Conservation (phyloP, 2,113 vertebrate species). For the Pogona vitticeps region DNA sequence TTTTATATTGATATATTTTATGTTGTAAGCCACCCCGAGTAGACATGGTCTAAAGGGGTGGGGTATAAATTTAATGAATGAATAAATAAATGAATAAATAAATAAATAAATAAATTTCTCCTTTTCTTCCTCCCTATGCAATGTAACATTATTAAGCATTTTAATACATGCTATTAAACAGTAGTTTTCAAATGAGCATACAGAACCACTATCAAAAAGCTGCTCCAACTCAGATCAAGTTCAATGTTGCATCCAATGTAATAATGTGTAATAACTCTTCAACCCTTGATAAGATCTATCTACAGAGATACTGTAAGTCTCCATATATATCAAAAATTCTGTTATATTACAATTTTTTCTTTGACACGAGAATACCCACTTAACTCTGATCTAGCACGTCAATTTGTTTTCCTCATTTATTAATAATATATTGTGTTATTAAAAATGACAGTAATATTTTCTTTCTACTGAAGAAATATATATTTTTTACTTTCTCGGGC, state of each 20-base stretch:
- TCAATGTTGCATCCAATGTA: slow-evolving; percentile 41
- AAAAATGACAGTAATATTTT: slow-evolving; percentile 26
- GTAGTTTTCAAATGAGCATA: slow-evolving; percentile 26
- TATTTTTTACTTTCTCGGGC: slow-evolving; percentile 11
- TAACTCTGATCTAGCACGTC: neutral
- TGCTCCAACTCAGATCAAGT: slow-evolving; percentile 37
- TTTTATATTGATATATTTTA: no score
- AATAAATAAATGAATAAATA: no score
- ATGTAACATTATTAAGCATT: slow-evolving; percentile 22
- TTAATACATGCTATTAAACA: slow-evolving; percentile 44
- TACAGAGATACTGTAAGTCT: slow-evolving; percentile 33
- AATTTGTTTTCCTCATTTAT: slow-evolving; percentile 17
- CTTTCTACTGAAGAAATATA: neutral
- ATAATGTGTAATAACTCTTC: slow-evolving; percentile 47
- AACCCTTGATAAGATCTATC: slow-evolving; percentile 35
- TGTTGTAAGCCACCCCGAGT: no score
- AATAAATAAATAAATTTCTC: no score
- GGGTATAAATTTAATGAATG: no score
- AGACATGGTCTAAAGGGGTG: no score
- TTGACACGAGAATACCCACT: neutral
- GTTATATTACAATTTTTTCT: slow-evolving; percentile 29
- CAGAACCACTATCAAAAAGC: slow-evolving; percentile 40
- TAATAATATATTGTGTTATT: neutral
- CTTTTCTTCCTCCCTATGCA: slow-evolving; percentile 9
- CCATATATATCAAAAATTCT: neutral